These are phyloP conservation scores for Lycophotia porphyrea DNA, from an alignment of 2,888 invertebrate genomes.

Conservation along the genomic window DNA sequence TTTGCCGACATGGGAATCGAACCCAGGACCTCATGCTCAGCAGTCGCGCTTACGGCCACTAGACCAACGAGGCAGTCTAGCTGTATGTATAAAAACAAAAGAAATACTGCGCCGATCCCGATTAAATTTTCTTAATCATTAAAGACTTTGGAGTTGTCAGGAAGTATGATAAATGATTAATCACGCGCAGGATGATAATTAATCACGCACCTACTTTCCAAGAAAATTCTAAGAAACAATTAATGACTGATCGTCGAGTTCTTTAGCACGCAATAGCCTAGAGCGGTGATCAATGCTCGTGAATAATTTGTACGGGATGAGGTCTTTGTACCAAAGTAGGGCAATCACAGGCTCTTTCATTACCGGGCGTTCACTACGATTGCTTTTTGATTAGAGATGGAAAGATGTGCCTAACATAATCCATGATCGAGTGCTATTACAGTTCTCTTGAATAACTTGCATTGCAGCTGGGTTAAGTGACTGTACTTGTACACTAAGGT, in stretches of 20 bases:
- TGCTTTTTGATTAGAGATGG: neutral
- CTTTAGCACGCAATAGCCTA: constrained; percentile 2
- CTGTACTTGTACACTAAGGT: too few species aligned
- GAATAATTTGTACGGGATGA: neutral
- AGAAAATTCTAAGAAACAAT: neutral
- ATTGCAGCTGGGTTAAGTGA: neutral
- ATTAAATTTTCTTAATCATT: constrained; percentile 6
- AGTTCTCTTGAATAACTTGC: neutral
- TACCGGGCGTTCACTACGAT: neutral
- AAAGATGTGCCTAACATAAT: neutral
- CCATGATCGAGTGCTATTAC: too few species aligned
- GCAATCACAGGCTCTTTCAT: constrained; percentile 2
- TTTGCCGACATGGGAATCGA: too few species aligned
- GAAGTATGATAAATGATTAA: neutral
- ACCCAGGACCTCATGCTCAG: too few species aligned
- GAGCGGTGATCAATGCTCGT: constrained; percentile 12
- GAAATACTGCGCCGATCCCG: neutral
- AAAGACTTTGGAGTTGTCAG: neutral
- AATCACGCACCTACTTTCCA: neutral
- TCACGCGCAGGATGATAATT: neutral
- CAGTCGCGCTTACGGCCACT: too few species aligned
- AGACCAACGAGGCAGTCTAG: too few species aligned
- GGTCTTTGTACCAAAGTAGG: constrained; percentile 18
- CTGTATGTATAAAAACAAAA: neutral
- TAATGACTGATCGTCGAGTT: constrained; percentile 1